These are phyloP conservation scores for Archocentrus centrarchus DNA, from an alignment of 2,113 vertebrate species.

Conservation along the genomic window DNA sequence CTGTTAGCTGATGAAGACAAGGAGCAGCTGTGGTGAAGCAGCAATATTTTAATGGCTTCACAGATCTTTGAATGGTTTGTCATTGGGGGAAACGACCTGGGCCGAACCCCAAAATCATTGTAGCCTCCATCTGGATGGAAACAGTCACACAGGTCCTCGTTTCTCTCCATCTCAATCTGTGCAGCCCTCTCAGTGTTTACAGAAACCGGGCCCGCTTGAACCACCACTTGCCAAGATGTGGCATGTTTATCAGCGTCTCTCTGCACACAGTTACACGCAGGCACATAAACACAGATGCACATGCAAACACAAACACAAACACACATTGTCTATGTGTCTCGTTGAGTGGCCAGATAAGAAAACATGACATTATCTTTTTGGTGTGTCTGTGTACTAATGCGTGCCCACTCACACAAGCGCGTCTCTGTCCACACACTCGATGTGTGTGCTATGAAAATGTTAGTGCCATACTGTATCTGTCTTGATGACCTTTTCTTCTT, in stretches of 20 bases:
- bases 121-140: conserved; percentile 66
- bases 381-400: conserved; percentile 21
- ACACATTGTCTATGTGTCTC: conserved; percentile 48
- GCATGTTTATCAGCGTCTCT: conserved; percentile 67
- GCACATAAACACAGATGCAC: conserved; percentile 49
- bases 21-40: conserved; percentile 47
- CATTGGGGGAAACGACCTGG: conserved; percentile 14
- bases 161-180: conserved; percentile 63
- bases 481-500: conserved; percentile 77
- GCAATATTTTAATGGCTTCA: conserved; percentile 60
- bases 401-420: neutral
- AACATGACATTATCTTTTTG: conserved; percentile 69
- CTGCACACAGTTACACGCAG: conserved; percentile 11
- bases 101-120: conserved; percentile 44
- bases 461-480: conserved; percentile 58
- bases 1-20: conserved; percentile 61
- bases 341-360: conserved; percentile 68
- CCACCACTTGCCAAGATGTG: conserved; percentile 63
- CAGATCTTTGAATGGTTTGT: conserved; percentile 56
- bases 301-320: conserved; percentile 55
- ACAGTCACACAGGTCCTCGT: conserved; percentile 57
- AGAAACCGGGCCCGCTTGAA: conserved; percentile 50
- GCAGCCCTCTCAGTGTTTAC: conserved; percentile 57
- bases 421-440: neutral
- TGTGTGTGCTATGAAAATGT: conserved; percentile 60